phyloP scores from a whole-genome alignment of 2,888 invertebrate species.

The Phortica magna region DNA sequence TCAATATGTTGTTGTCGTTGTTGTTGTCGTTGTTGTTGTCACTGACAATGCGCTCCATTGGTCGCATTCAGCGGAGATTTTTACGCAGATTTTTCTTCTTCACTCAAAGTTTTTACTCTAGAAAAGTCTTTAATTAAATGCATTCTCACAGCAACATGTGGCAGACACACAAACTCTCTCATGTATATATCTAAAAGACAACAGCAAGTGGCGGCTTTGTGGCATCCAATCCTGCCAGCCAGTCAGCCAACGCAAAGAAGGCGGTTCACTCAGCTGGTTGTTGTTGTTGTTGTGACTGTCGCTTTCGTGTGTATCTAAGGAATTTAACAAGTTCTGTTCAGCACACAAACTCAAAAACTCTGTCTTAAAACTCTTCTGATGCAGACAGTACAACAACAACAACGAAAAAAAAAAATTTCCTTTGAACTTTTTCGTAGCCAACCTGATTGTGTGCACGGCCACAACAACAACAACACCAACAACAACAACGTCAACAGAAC shows the following conservation, averaged over 20 bases:
- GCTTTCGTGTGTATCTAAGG: constrained; percentile 21
- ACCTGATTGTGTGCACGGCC: neutral
- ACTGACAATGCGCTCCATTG: neutral
- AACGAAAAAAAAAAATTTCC: neutral
- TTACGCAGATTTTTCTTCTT: too few relatives aligned
- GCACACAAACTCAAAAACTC: neutral
- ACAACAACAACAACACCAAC: too few relatives aligned
- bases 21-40: too few relatives aligned
- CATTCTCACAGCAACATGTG: constrained; percentile 22
- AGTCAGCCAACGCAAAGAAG: neutral
- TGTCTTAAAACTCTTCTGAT: neutral
- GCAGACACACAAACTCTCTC: neutral
- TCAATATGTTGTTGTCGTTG: too few relatives aligned
- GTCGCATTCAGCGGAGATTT: neutral
- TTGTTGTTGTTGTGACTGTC: neutral
- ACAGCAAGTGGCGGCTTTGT: neutral
- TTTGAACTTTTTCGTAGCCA: constrained; percentile 13
- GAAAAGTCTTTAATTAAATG: constrained; percentile 12
- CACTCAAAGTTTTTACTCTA: neutral
- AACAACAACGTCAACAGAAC: too few relatives aligned
- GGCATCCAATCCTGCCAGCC: neutral
- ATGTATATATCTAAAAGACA: neutral
- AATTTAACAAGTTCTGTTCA: constrained; percentile 19
- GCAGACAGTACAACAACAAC: neutral
- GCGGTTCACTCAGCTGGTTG: neutral